These are phyloP conservation scores for Uromys caudimaculatus DNA, from an alignment of 2,797 vertebrate genomes.

Conservation along the genomic window DNA sequence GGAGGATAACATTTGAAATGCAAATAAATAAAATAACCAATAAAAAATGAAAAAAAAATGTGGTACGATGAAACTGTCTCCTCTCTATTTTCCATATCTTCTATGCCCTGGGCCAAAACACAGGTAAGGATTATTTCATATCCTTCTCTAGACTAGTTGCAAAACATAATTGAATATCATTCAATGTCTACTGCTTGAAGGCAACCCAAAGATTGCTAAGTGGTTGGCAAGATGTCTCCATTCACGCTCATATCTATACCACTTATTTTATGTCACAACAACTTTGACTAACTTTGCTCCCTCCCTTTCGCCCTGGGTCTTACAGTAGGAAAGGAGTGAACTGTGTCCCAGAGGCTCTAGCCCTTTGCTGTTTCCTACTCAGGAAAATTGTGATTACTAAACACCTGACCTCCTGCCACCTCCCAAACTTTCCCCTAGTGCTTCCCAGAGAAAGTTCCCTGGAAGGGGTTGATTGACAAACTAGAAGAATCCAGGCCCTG, in stretches of 20 bases:
- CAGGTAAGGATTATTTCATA: neutral
- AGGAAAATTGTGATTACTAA: slow-evolving; percentile 12
- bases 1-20: too few species aligned
- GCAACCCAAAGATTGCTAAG: slow-evolving; percentile 67
- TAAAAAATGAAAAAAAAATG: neutral
- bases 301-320: neutral
- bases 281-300: neutral
- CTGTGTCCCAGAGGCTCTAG: neutral
- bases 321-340: neutral
- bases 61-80: neutral
- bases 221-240: slow-evolving; percentile 54
- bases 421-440: slow-evolving; percentile 8
- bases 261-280: slow-evolving; percentile 29
- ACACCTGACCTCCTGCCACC: neutral
- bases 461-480: neutral
- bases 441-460: neutral
- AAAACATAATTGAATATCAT: slow-evolving; percentile 71
- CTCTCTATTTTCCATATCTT: neutral
- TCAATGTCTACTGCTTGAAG: slow-evolving; percentile 61
- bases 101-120: neutral
- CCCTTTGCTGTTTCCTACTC: neutral
- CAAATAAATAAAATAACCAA: neutral
- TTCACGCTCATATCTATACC: slow-evolving; percentile 63
- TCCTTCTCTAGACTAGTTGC: slow-evolving; percentile 71
- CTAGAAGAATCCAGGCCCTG: neutral